Evolutionary conservation across 2,888 invertebrate genomes (phyloP).

Genomic region (Rotaria sp.): DNA sequence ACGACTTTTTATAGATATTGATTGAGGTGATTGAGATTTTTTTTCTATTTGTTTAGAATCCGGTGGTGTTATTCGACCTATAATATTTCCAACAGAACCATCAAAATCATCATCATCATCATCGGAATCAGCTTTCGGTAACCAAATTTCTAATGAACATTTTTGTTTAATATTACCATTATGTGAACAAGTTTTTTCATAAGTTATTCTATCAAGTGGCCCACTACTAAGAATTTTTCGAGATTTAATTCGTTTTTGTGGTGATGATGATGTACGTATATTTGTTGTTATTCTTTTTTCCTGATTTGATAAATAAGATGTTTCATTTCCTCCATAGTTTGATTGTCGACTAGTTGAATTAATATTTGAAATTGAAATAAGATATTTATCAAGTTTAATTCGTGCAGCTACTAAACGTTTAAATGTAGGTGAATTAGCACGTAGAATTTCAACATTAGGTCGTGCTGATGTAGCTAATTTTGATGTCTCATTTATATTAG

Average conservation of each 20-base stretch:
- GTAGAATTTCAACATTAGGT: not conserved
- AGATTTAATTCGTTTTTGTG: not conserved
- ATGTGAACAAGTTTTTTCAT: not conserved
- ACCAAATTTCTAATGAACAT: conserved; percentile 1
- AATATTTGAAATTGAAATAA: not conserved
- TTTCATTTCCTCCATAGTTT: not conserved
- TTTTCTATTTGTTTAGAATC: not conserved
- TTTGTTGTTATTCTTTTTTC: not conserved
- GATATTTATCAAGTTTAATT: not conserved
- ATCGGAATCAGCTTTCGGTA: not conserved
- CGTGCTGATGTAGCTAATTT: not conserved
- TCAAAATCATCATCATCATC: not conserved
- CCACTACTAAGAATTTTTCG: not conserved
- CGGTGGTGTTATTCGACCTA: not conserved
- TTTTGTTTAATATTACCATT: not conserved
- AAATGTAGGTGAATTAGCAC: not conserved
- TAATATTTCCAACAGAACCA: too few species aligned
- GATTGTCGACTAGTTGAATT: not conserved
- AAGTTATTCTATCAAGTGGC: not conserved
- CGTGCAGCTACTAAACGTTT: not conserved
- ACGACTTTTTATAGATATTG: not conserved
- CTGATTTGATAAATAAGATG: not conserved
- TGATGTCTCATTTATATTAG: not conserved
- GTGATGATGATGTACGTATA: not conserved
- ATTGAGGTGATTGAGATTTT: not conserved